Evolutionary conservation across 1,140 invertebrate genomes (phyloP), one percentile per base, ranked within the genome.

Genomic region (Homalodisca vitripennis): DNA sequence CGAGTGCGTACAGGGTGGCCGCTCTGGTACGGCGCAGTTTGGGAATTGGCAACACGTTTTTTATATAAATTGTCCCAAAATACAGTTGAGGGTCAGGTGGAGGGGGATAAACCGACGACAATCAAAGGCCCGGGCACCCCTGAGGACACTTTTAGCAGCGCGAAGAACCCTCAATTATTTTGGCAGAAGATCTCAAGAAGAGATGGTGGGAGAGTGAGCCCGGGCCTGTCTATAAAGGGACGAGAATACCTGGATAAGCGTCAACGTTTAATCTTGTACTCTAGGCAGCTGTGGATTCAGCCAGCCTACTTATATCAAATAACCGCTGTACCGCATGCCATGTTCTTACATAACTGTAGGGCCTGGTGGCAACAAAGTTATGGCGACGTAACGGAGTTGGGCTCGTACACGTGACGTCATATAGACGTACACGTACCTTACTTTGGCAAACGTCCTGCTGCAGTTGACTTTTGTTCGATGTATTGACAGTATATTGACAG

Each of bases 211-310:
- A 26, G 55, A 24, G 29, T 30, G 55, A 60, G 55, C 55, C 55
- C 55, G 22, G 24, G 55, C 24, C n/a, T 60, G 55, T 60, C 55
- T 60, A 60, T 60, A 60, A 60, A 60, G 55, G 29, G 55, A 60
- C 24, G 14, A 60, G 55, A 60, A 60, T 60, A 60, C 55, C 55
- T 60, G 55, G 55, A 60, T 26, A 60, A 60, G 27, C 55, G 22
- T 60, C 55, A 60, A 60, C 55, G 55, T 60, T 60, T 60, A 60
- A 60, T 60, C 55, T 30, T 22, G 55, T 60, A 60, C 55, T 60
- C 55, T 60, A 60, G 55, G 55, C 55, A 13, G 55, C 55, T 10
- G 26, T 60, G 55, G 55, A 10, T 41, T 41, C 6, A 17, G 6
- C 34, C 34, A 6, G 34, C 34, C 17, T 41, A 10, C 17, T 10